These are phyloP conservation scores for Peucedramus taeniatus DNA, from an alignment of 2,113 vertebrate genomes.

Conservation along the genomic window DNA sequence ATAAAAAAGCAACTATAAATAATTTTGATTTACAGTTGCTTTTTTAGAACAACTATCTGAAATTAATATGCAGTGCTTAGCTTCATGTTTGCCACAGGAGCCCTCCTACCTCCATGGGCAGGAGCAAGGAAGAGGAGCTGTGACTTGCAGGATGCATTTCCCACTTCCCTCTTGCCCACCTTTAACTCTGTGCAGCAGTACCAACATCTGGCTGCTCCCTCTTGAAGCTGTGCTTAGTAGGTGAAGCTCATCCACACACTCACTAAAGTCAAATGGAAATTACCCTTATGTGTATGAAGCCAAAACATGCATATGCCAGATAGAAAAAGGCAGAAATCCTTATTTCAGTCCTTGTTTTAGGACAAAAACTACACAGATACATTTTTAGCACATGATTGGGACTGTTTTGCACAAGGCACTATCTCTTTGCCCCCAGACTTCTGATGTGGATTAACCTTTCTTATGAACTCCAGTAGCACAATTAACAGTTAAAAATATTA, in stretches of 20 bases:
- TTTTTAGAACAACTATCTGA: neutral
- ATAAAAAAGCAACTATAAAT: too few relatives aligned
- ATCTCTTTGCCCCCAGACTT: neutral
- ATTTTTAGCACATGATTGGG: neutral
- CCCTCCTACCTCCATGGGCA: neutral
- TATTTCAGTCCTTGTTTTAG: neutral
- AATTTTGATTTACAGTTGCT: too few relatives aligned
- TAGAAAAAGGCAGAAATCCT: neutral
- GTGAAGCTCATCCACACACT: neutral
- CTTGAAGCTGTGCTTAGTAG: neutral
- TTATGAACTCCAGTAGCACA: neutral
- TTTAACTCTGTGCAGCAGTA: neutral
- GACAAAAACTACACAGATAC: neutral
- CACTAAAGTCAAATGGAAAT: neutral
- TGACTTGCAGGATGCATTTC: neutral
- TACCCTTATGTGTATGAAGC: neutral
- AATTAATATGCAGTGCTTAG: neutral
- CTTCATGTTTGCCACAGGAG: neutral
- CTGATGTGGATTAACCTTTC: neutral
- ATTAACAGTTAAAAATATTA: neutral
- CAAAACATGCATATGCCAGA: neutral
- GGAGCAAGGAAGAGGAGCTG: neutral
- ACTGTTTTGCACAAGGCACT: neutral
- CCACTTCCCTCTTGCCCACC: neutral
- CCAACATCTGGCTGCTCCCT: neutral